Evolutionary conservation across 2,888 invertebrate species (phyloP).

Genomic region (Automeris io): DNA sequence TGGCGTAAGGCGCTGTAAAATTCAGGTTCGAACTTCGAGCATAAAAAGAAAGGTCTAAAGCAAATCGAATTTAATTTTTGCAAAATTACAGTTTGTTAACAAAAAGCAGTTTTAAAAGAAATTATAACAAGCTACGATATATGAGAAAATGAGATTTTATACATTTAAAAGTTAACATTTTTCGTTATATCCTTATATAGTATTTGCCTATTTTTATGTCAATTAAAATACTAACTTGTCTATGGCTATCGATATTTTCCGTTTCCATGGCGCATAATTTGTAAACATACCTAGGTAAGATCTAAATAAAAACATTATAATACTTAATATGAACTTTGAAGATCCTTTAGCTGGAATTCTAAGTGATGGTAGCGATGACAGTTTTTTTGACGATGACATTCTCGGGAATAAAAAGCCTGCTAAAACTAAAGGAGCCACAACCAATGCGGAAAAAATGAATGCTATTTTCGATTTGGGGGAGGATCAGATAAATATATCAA

Average conservation of each 20-base stretch:
- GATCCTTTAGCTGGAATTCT: conserved; percentile 81
- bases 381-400: conserved; percentile 82
- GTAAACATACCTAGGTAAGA: conserved; percentile 30
- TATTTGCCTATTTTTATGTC: no score
- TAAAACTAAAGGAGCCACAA: conserved; percentile 45
- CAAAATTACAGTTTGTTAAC: no score
- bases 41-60: background rate
- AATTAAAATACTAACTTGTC: background rate
- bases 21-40: conserved; percentile 23
- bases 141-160: no score
- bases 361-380: conserved; percentile 83
- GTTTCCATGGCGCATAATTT: conserved; percentile 54
- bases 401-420: conserved; percentile 57
- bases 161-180: no score
- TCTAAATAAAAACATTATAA: background rate
- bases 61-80: background rate
- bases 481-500: conserved; percentile 24
- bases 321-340: conserved; percentile 77
- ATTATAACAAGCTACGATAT: no score
- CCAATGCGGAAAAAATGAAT: conserved; percentile 50
- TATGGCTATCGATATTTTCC: conserved; percentile 15
- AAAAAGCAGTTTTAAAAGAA: no score
- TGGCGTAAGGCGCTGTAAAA: no score
- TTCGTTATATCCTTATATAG: no score
- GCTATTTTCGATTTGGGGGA: conserved; percentile 56